Conservation (phyloP, 2,797 vertebrate genomes). For the Enoplosus armatus region DNA sequence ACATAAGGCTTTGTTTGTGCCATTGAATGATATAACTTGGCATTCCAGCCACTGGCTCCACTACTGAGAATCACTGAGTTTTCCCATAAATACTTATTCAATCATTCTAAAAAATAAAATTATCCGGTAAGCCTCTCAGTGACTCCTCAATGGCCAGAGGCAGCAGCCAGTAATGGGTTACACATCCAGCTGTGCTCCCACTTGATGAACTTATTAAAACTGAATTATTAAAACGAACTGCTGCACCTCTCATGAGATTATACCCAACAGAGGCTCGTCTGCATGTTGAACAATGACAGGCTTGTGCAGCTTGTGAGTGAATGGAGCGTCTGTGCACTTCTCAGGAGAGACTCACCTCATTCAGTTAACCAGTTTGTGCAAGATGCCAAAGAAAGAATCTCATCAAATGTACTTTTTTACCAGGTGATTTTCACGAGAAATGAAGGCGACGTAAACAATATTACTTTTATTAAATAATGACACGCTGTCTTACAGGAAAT, state of each 20-base stretch:
- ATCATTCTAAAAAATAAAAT: slow-evolving; percentile 26
- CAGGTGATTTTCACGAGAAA: slow-evolving; percentile 7
- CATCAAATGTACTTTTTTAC: slow-evolving; percentile 8
- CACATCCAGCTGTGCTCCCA: slow-evolving; percentile 23
- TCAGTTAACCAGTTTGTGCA: slow-evolving; percentile 37
- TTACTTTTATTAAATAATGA: slow-evolving; percentile 10
- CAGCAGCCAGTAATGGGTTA: slow-evolving; percentile 19
- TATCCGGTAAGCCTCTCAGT: background rate
- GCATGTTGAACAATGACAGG: slow-evolving; percentile 31
- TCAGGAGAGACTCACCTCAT: slow-evolving; percentile 7
- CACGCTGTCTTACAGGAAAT: background rate
- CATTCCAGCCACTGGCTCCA: background rate
- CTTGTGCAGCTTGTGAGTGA: slow-evolving; percentile 34
- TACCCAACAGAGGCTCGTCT: slow-evolving; percentile 4
- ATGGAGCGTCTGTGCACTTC: slow-evolving; percentile 32
- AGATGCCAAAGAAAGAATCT: slow-evolving; percentile 29
- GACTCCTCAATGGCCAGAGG: slow-evolving; percentile 8
- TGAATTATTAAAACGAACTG: slow-evolving; percentile 42
- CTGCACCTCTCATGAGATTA: slow-evolving; percentile 40
- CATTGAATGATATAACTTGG: background rate
- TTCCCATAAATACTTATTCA: slow-evolving; percentile 46
- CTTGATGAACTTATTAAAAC: slow-evolving; percentile 55
- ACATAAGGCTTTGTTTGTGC: slow-evolving; percentile 1
- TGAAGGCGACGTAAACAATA: background rate
- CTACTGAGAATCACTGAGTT: slow-evolving; percentile 24